Evolutionary conservation across 2,797 vertebrate genomes (phyloP), one percentile per base, ranked within the genome.

Genomic region (Pantherophis vulpinus): DNA sequence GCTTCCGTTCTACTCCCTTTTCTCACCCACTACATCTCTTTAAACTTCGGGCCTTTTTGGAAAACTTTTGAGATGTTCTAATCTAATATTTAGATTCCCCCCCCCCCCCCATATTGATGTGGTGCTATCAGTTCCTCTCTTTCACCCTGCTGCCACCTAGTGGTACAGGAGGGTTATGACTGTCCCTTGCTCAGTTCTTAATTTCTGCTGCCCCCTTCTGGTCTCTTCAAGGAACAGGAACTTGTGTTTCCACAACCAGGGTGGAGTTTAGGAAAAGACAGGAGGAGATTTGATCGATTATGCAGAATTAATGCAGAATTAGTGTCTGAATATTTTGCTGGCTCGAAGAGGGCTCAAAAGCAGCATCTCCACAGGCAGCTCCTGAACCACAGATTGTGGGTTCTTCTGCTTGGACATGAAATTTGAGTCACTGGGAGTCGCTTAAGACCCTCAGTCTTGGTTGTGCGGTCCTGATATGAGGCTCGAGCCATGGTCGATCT

Each of bases 41-140:
- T 42, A 42, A 79, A 42, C 74, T 79, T 79, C 23, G 20, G 1
- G 7, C 37, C 74, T 79, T 37, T 79, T 23, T 23, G 37, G 74
- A 79, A 79, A 42, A 79, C 37, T 42, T 79, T 42, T 9, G 20
- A 42, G 11, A 79, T 4, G 70, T 42, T 37, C 70, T 79, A 42
- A 79, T 42, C 70, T 79, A 42, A 79, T 42, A 42, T 79, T 42
- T 79, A 20, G 8, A 3, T 6, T 3, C 8, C 14, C 1, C 3
- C 10, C 23, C 8, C 5, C 0, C 23, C 6, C 1, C 1, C 55
- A 4, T 37, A 42, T 79, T 42, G 32, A 23, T 18, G 18, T 4
- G 32, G 3, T 10, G 32, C 32, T 42, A 42, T 42, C 32, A 20
- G 7, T 74, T 79, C 32, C 70, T 79, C 18, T 79, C 32, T 42